Conservation (phyloP, 2,888 invertebrate species). For the Chymomyza caudatula region DNA sequence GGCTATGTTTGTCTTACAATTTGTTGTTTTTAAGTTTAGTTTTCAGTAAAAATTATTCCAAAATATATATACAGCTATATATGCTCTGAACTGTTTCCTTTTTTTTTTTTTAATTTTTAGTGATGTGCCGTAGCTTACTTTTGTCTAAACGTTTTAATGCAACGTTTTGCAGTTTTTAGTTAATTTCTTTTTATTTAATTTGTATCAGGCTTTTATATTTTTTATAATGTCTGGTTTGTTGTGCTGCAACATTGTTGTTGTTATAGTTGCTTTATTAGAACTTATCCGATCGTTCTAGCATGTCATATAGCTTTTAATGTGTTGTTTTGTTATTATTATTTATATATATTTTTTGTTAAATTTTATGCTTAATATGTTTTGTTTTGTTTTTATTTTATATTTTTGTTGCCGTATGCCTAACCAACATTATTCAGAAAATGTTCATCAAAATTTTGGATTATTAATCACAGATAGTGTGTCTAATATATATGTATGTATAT, state of each 20-base stretch:
- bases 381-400: slow-evolving; percentile 44
- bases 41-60: slow-evolving; percentile 70
- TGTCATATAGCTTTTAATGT: slow-evolving; percentile 47
- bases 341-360: slow-evolving; percentile 39
- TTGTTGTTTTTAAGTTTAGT: slow-evolving; percentile 34
- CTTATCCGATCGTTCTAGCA: slow-evolving; percentile 55
- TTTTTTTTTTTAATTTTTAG: slow-evolving; percentile 35
- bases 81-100: slow-evolving; percentile 49
- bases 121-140: slow-evolving; percentile 43
- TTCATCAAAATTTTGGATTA: slow-evolving; percentile 79
- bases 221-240: slow-evolving; percentile 20
- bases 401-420: slow-evolving; percentile 55
- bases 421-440: slow-evolving; percentile 77
- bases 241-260: slow-evolving; percentile 35
- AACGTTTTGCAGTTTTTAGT: not conserved
- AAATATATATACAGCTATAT: slow-evolving; percentile 65
- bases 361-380: slow-evolving; percentile 38
- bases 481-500: slow-evolving; percentile 64
- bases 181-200: slow-evolving; percentile 1
- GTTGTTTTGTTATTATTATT: slow-evolving; percentile 49
- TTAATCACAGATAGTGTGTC: slow-evolving; percentile 79
- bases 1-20: slow-evolving; percentile 36
- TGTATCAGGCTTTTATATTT: slow-evolving; percentile 4
- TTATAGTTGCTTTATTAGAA: slow-evolving; percentile 39
- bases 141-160: not conserved